Conservation (phyloP, 2,797 vertebrate genomes). For the Hirundo rustica region DNA sequence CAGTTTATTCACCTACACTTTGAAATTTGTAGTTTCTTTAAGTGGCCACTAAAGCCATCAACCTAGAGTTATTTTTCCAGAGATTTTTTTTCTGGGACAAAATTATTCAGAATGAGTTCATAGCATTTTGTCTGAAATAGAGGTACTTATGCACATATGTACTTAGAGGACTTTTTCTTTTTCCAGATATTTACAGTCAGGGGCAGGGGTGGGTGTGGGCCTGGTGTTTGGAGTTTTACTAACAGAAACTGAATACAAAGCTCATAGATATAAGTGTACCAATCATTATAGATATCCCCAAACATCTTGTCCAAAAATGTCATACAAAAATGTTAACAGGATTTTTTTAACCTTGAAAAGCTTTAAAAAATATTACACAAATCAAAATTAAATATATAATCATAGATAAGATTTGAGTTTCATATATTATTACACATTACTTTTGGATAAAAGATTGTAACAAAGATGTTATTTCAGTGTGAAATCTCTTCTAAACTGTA, state of each 20-base stretch:
- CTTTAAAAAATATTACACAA: not conserved
- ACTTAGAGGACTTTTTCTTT: not conserved
- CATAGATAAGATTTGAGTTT: not conserved
- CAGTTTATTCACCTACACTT: not conserved
- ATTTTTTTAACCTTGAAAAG: not conserved
- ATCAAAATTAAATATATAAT: not conserved
- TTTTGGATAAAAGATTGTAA: not conserved
- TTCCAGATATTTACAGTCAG: not conserved
- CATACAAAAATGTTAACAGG: not conserved
- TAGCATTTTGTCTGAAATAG: not conserved
- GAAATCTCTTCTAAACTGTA: not conserved
- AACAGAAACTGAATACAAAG: not conserved
- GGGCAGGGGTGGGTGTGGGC: fast-evolving
- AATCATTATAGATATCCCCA: not conserved
- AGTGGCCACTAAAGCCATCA: not conserved
- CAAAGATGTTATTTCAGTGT: not conserved
- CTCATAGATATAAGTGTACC: not conserved
- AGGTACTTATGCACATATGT: not conserved
- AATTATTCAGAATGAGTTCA: not conserved
- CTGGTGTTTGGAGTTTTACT: not conserved
- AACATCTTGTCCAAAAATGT: not conserved
- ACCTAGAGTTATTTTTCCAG: not conserved
- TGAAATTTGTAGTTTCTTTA: not conserved
- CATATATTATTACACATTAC: not conserved
- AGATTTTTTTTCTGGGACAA: not conserved